Evolutionary conservation across 2,888 invertebrate species (phyloP).

Genomic region (Hyles lineata): DNA sequence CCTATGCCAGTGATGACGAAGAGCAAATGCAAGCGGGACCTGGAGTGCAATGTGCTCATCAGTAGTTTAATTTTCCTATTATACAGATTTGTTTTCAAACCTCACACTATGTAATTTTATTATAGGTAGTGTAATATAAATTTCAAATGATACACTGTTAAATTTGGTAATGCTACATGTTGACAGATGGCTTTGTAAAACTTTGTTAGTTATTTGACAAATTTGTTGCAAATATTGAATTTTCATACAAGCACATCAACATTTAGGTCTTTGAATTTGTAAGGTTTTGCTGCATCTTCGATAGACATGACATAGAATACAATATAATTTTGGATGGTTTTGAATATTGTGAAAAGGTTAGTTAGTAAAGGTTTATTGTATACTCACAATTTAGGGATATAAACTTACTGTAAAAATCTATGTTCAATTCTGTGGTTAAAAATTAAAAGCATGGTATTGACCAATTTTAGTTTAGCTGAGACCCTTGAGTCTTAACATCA

Average conservation of each 20-base stretch:
- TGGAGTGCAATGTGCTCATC: conserved; percentile 92
- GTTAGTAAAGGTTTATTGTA: conserved; percentile 10
- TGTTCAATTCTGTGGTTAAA: background rate
- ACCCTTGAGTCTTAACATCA: background rate
- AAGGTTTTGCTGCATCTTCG: background rate
- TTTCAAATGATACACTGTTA: conserved; percentile 58
- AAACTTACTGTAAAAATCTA: background rate
- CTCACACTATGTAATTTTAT: conserved; percentile 65
- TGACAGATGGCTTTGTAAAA: conserved; percentile 37
- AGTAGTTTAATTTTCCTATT: conserved; percentile 84
- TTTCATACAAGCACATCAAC: background rate
- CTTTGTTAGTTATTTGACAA: background rate
- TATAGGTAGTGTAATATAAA: conserved; percentile 72
- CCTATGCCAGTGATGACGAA: conserved; percentile 88
- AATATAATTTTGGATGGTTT: background rate
- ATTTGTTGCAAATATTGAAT: conserved; percentile 20
- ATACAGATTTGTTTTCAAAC: conserved; percentile 71
- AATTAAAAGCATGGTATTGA: background rate
- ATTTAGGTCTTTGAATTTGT: background rate
- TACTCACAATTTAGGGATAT: conserved; percentile 9
- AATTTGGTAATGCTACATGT: conserved; percentile 56
- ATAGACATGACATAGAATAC: background rate
- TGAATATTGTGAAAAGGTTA: background rate
- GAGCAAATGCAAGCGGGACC: conserved; percentile 84
- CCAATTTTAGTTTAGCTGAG: background rate